phyloP scores from a whole-genome alignment of 2,888 invertebrate genomes.

The Heliconius ethilla region DNA sequence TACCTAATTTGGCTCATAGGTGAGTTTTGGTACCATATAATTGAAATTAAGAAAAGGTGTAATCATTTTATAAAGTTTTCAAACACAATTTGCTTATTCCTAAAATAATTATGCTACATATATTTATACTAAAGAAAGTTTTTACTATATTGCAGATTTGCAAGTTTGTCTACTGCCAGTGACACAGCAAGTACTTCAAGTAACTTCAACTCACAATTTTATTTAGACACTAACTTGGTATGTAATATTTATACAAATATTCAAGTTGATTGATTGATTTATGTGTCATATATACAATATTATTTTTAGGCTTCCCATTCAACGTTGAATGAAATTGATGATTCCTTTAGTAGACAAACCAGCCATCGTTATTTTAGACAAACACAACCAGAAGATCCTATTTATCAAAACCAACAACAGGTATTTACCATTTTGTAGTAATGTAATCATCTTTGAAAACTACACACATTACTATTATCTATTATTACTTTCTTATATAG shows the following conservation, averaged over 20 bases:
- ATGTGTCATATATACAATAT: not conserved
- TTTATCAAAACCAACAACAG: constrained; percentile 79
- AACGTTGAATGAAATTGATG: constrained; percentile 75
- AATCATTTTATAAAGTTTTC: not conserved
- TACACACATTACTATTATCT: not conserved
- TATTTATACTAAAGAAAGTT: not conserved
- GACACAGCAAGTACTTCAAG: constrained; percentile 76
- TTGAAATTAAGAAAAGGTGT: not conserved
- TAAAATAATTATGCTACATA: not conserved
- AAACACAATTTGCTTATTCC: not conserved
- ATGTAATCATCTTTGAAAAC: not conserved
- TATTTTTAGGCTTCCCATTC: constrained; percentile 69
- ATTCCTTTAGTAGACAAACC: constrained; percentile 76
- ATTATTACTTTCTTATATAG: constrained; percentile 48
- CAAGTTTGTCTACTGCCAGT: constrained; percentile 82
- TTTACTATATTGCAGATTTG: constrained; percentile 83
- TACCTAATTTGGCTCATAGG: constrained; percentile 79
- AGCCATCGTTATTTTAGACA: constrained; percentile 74
- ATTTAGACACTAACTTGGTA: constrained; percentile 73
- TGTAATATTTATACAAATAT: constrained; percentile 4
- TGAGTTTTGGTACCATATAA: constrained; percentile 46
- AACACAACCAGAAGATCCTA: constrained; percentile 71
- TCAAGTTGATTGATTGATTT: not conserved
- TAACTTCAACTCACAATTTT: constrained; percentile 73
- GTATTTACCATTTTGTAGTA: constrained; percentile 49